phyloP scores from a whole-genome alignment of 2,113 vertebrate species.

The Sinocyclocheilus grahami region DNA sequence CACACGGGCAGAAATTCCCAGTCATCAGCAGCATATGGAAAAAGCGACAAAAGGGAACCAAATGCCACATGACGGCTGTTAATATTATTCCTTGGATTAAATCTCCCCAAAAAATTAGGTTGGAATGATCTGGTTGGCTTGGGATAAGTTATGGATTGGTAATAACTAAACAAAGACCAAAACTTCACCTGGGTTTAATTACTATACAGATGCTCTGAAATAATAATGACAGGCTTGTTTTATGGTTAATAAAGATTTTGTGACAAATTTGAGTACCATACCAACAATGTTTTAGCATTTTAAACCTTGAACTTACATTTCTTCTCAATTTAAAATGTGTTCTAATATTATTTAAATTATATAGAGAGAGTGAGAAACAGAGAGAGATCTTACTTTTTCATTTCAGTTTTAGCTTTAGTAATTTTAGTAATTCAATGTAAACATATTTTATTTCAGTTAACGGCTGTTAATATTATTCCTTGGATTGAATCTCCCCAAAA shows the following conservation, averaged over 20 bases:
- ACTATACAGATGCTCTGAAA: neutral
- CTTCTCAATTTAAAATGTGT: neutral
- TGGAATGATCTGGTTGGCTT: constrained; percentile 1
- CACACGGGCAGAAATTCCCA: constrained; percentile 39
- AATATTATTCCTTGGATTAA: neutral
- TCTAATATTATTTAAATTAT: neutral
- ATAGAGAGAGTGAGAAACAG: too few species aligned
- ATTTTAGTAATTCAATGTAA: too few species aligned
- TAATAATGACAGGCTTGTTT: neutral
- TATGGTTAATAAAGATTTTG: neutral
- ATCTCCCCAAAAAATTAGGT: neutral
- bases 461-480: constrained; percentile 8
- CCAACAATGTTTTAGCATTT: neutral
- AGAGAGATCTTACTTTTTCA: too few species aligned
- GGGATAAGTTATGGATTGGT: neutral
- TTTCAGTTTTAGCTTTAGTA: too few species aligned
- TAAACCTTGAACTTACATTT: neutral
- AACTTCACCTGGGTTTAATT: neutral
- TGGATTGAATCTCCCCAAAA: neutral
- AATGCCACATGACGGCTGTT: neutral
- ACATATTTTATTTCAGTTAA: too few species aligned
- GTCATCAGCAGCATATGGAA: constrained; percentile 21
- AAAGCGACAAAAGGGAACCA: constrained; percentile 13
- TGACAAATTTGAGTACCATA: neutral
- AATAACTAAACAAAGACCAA: neutral